These are phyloP conservation scores for Lepus americanus DNA, from an alignment of 2,113 vertebrate genomes.

Conservation along the genomic window DNA sequence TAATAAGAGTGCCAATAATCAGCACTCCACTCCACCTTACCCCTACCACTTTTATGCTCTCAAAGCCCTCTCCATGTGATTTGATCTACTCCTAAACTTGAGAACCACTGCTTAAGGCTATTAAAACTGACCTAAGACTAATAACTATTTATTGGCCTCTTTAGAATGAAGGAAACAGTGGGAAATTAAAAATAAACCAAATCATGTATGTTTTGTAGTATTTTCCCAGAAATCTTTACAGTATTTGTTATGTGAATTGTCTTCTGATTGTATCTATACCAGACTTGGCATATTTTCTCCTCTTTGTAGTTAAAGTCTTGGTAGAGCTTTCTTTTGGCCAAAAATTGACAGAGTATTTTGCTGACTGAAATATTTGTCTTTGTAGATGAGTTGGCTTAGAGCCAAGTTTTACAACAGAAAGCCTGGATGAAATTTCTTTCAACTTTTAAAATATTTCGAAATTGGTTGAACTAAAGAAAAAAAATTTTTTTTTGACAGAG, in stretches of 20 bases:
- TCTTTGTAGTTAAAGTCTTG: slow-evolving; percentile 39
- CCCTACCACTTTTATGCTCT: not conserved
- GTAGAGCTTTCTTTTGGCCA: slow-evolving; percentile 64
- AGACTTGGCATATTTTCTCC: slow-evolving; percentile 34
- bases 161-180: not conserved
- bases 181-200: not conserved
- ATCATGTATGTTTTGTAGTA: not conserved
- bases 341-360: slow-evolving; percentile 65
- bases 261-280: not conserved
- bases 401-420: slow-evolving; percentile 15
- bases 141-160: not conserved
- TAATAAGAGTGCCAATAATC: not conserved
- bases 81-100: not conserved
- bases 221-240: slow-evolving; percentile 7
- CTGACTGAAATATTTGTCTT: slow-evolving; percentile 63
- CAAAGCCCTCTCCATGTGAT: not conserved
- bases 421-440: slow-evolving; percentile 30
- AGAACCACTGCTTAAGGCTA: not conserved
- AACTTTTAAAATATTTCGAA: slow-evolving; percentile 38
- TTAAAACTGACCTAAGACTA: not conserved
- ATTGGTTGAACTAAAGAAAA: not conserved
- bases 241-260: slow-evolving; percentile 16
- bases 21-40: not conserved
- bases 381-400: slow-evolving; percentile 9
- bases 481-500: not conserved